Evolutionary conservation across 2,113 vertebrate genomes (phyloP).

Genomic region (Scomber scombrus): DNA sequence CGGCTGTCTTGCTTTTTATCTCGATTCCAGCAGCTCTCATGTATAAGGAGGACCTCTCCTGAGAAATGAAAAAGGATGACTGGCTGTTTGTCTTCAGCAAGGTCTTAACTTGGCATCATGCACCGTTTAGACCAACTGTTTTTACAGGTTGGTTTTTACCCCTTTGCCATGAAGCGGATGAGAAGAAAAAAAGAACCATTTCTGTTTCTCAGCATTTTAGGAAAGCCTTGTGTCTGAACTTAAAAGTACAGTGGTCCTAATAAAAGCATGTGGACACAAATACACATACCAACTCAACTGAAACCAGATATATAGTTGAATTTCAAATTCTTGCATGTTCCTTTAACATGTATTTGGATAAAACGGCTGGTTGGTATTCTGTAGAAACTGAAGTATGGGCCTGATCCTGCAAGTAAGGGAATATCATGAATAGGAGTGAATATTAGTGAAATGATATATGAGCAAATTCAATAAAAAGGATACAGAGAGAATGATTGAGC

Average conservation of each 20-base stretch:
- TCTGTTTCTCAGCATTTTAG: constrained; percentile 44
- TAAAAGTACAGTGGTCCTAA: constrained; percentile 37
- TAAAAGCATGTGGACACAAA: constrained; percentile 39
- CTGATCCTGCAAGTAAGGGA: constrained; percentile 18
- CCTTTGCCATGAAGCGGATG: constrained; percentile 24
- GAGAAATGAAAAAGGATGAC: constrained; percentile 51
- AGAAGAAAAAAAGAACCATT: constrained; percentile 17
- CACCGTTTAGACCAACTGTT: constrained; percentile 54
- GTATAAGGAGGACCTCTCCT: constrained; percentile 30
- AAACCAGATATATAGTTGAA: constrained; percentile 68
- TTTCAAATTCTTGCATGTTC: constrained; percentile 68
- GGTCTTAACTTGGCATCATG: constrained; percentile 48
- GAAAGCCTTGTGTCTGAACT: constrained; percentile 27
- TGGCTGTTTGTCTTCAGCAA: constrained; percentile 59
- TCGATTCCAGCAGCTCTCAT: constrained; percentile 38
- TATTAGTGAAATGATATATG: constrained; percentile 1
- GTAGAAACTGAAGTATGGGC: constrained; percentile 54
- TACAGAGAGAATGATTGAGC: constrained; percentile 8
- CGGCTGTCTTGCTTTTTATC: constrained; percentile 57
- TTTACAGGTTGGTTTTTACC: constrained; percentile 62
- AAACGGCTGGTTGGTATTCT: constrained; percentile 41
- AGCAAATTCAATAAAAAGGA: constrained; percentile 12
- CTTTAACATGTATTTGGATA: constrained; percentile 63
- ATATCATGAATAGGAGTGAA: constrained; percentile 8
- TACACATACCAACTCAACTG: constrained; percentile 49